Evolutionary conservation across 2,797 vertebrate species (phyloP), one percentile per base, ranked within the genome.

Genomic region (Petrocephalus sullivani): DNA sequence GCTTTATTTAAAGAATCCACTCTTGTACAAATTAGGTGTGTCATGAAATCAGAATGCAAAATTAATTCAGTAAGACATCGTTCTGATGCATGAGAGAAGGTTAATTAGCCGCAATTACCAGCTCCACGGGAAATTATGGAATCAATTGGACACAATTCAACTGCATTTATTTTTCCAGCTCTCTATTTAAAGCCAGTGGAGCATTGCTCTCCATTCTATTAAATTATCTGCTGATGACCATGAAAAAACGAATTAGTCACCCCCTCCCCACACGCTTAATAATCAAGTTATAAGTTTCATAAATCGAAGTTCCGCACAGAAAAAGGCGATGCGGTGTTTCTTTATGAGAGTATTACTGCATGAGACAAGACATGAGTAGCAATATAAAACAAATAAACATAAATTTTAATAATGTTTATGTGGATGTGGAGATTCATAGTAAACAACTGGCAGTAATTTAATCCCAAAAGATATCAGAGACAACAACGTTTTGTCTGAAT

Each of bases 221-320:
- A n/a, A 71, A 88, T 91, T 87, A 92, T 89, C 61, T 90, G 84
- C 87, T 87, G 90, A 90, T 78, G 87, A 23, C 75, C 67, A 88
- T 87, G 83, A 81, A 89, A 91, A 91, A 89, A 90, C 21, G 28
- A 90, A 89, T 90, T 87, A 90, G 90, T 91, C 90, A 91, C 49
- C 89, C 33, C 57, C 90, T 91, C 41, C 89, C 33, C 85, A 89
- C 87, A 87, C 87, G 86, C 23, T 89, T 33, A 7, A 49, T 89
- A 64, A 89, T 86, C 1, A 33, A 85, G 78, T 88, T 90, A 87
- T 75, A 78, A 56, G 87, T 90, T 86, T 89, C 37, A 89, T 16
- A 81, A 51, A 85, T 54, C 37, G 88, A 87, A 87, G 60, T 56
- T 21, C 9, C 19, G 37, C 37, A 0, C 16, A 46, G 2, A 19